phyloP scores from a whole-genome alignment of 2,797 vertebrate genomes.

The Diplodus sargus region DNA sequence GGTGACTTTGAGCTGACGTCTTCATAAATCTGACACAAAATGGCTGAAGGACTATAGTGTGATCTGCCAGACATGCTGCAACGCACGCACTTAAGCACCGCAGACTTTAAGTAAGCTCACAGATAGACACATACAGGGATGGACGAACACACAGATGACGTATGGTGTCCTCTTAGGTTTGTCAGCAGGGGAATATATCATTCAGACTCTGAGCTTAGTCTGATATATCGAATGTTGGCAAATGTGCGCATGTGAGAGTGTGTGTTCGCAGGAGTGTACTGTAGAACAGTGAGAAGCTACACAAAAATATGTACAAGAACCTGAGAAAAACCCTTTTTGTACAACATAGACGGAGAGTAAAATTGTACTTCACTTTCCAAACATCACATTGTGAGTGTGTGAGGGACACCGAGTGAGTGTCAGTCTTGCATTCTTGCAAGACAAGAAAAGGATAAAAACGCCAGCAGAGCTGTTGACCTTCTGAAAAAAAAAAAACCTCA shows the following conservation, averaged over 20 bases:
- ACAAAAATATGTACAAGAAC: neutral
- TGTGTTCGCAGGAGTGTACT: neutral
- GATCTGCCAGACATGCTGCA: neutral
- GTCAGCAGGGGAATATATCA: slow-evolving; percentile 46
- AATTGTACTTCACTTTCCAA: neutral
- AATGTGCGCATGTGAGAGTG: neutral
- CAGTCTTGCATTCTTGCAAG: slow-evolving; percentile 10
- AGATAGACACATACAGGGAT: neutral
- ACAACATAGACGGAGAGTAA: no score
- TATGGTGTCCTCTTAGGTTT: slow-evolving; percentile 43
- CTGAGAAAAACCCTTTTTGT: neutral
- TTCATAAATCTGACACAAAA: slow-evolving; percentile 53
- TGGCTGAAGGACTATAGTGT: slow-evolving; percentile 7
- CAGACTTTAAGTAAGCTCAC: neutral
- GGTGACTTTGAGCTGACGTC: slow-evolving; percentile 41
- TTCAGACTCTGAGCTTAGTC: slow-evolving; percentile 25
- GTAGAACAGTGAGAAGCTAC: neutral
- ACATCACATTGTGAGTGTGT: neutral
- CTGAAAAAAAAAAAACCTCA: neutral
- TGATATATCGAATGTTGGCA: slow-evolving; percentile 40
- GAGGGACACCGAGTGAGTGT: neutral
- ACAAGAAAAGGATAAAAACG: slow-evolving; percentile 14
- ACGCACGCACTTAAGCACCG: neutral
- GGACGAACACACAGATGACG: slow-evolving; percentile 34
- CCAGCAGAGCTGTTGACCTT: slow-evolving; percentile 46